phyloP scores from a whole-genome alignment of 2,113 vertebrate genomes.

The Heterotilapia buettikoferi region DNA sequence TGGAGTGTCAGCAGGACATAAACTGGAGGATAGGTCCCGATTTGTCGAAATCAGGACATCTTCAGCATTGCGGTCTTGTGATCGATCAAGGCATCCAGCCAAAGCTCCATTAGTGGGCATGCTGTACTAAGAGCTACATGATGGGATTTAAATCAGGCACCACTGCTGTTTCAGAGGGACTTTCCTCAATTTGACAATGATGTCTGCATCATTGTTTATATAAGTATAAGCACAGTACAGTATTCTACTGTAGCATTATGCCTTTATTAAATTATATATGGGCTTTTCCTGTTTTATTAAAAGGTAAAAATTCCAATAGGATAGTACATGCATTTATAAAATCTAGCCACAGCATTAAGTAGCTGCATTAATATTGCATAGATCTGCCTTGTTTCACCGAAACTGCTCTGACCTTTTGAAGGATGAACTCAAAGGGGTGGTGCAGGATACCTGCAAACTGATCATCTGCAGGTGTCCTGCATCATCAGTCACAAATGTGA shows the following conservation, averaged over 20 bases:
- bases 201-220: not conserved
- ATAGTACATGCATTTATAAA: not conserved
- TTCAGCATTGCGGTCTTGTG: not conserved
- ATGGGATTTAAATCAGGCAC: not conserved
- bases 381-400: not conserved
- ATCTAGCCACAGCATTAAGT: not conserved
- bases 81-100: conserved; percentile 46
- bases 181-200: not conserved
- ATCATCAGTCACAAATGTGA: not conserved
- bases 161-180: not conserved
- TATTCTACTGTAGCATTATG: not conserved
- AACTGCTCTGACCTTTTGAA: not conserved
- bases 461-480: not conserved
- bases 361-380: not conserved
- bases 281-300: not conserved
- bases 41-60: conserved; percentile 37
- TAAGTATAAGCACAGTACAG: not conserved
- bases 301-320: not conserved
- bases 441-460: not conserved
- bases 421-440: not conserved
- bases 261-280: not conserved
- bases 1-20: not conserved
- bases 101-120: conserved; percentile 50
- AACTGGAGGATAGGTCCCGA: not conserved
- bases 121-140: not conserved